Evolutionary conservation across 1,140 invertebrate genomes (phyloP), one percentile per base, ranked within the genome.

Genomic region (Diabrotica undecimpunctata): DNA sequence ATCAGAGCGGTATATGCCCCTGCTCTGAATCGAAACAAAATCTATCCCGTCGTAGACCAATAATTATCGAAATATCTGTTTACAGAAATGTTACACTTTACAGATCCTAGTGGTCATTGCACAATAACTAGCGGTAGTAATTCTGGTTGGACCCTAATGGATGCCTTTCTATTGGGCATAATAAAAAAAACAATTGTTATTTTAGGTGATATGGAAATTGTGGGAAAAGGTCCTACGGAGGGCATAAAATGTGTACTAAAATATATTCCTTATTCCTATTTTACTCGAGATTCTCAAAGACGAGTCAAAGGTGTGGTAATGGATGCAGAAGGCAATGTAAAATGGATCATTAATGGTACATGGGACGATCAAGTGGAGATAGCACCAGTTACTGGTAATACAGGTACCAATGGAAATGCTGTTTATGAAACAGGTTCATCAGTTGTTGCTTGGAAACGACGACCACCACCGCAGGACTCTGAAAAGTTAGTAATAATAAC

Each of bases 181-280:
- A 25, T 25, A 1, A 25, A 25, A 25, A 25, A 25, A 25, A 1
- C 1, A 25, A 25, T 25, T 25, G 25, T 25, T 25, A 25, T 25
- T 25, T 25, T n/a, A 77, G 75, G 77, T 39, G 97, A 99, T 77
- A 98, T 98, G 95, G 95, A 98, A 77, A 98, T 99, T 67, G 85
- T 87, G 36, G 86, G 86, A 54, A 81, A 83, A 64, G 80, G 81
- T 50, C 88, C 93, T 66, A 88, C 87, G 54, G 87, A 88, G 52
- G 95, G 95, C 58, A 91, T 97, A 74, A 95, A 93, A 77, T 98
- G 96, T 79, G 92, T 95, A 78, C 84, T 99, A 25, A 99, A 97
- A 78, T 97, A 94, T 79, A 90, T 95, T 75, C 94, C 96, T 8
- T 99, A 99, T 80, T 97, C 95, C 55, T 99, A 99, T 82, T 99